phyloP scores from a whole-genome alignment of 2,888 invertebrate genomes.

The Orthosia incerta region DNA sequence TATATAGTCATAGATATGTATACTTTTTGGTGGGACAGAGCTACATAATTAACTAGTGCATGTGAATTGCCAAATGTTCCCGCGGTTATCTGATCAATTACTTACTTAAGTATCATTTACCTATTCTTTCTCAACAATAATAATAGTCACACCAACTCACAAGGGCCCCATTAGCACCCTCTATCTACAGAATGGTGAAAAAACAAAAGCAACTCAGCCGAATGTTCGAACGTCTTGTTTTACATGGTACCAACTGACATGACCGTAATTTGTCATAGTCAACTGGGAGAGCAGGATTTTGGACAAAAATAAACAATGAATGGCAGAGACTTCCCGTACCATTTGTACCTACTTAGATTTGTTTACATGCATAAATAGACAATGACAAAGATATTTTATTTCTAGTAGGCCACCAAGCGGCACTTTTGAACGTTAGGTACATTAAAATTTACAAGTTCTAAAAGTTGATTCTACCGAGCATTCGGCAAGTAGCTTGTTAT shows the following conservation, averaged over 20 bases:
- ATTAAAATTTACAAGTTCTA: too few species aligned
- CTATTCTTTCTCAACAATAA: neutral
- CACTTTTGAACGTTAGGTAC: too few species aligned
- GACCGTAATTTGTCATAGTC: constrained; percentile 61
- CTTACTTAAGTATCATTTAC: neutral
- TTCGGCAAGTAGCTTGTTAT: too few species aligned
- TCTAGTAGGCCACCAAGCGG: too few species aligned
- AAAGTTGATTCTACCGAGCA: too few species aligned
- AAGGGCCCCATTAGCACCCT: constrained; percentile 14
- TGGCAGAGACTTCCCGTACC: neutral
- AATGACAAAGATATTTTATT: too few species aligned
- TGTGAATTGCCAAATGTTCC: too few species aligned
- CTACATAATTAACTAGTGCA: too few species aligned
- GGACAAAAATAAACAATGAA: constrained; percentile 32
- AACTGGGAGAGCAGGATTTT: constrained; percentile 18
- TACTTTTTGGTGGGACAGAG: too few species aligned
- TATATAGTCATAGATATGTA: too few species aligned
- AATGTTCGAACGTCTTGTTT: constrained; percentile 19
- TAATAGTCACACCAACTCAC: too few species aligned
- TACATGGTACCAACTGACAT: constrained; percentile 27
- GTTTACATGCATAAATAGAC: neutral
- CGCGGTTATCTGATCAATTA: too few species aligned
- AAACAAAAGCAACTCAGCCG: constrained; percentile 34
- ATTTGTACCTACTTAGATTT: neutral
- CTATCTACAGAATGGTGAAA: constrained; percentile 4